Evolutionary conservation across 1,140 invertebrate species (phyloP).

Genomic region (Nasonia giraulti): DNA sequence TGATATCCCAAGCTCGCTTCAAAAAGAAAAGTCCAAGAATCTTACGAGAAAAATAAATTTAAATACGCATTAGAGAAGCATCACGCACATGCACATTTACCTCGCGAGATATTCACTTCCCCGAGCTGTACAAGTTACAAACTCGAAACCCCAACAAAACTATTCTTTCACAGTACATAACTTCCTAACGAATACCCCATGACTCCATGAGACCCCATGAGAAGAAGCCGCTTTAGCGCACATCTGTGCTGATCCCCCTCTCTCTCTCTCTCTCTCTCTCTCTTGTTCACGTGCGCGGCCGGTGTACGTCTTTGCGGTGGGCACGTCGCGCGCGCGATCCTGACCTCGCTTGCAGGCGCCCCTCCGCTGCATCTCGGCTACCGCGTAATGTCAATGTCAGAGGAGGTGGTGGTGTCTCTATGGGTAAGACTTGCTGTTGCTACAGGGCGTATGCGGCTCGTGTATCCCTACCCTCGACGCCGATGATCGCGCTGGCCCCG

Average conservation of each 20-base stretch:
- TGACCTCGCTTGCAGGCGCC: constrained; percentile 36
- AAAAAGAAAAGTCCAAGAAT: too few species aligned
- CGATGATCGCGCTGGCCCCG: constrained; percentile 49
- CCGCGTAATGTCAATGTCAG: constrained; percentile 67
- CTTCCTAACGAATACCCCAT: too few species aligned
- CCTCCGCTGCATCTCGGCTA: constrained; percentile 49
- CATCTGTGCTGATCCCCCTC: too few species aligned
- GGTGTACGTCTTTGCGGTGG: background rate
- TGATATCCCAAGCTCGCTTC: too few species aligned
- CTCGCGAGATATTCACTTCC: too few species aligned
- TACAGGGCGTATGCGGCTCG: constrained; percentile 26
- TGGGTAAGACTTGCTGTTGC: constrained; percentile 19
- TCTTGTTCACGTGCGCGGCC: background rate
- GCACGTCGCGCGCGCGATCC: background rate
- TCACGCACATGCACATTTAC: too few species aligned
- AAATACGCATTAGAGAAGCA: too few species aligned
- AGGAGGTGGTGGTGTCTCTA: constrained; percentile 23
- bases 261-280: background rate
- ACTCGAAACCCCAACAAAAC: too few species aligned
- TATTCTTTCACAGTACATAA: too few species aligned
- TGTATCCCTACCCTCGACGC: constrained; percentile 48
- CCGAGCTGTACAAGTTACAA: too few species aligned
- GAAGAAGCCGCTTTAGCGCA: background rate
- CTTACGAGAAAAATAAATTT: too few species aligned
- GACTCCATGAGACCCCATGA: too few species aligned